Evolutionary conservation across 2,888 invertebrate genomes (phyloP), one percentile per base, ranked within the genome.

Genomic region (Ennomos fuscantarius): DNA sequence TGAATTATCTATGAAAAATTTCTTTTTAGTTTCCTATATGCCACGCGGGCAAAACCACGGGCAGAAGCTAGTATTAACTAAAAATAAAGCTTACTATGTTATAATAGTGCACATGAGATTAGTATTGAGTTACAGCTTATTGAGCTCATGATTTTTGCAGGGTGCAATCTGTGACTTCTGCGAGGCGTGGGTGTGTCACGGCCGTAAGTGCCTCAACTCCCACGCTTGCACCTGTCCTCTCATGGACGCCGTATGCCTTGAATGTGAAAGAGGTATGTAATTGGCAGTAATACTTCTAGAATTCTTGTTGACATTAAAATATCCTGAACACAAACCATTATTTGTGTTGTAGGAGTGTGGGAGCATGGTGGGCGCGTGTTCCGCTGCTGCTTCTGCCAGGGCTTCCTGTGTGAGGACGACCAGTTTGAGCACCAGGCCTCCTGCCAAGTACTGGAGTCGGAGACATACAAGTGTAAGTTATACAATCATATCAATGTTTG

Each of bases 391-490:
- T 99, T 97, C 89, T 99, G 99, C 82, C 93, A 95, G 70, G 96
- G 95, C 45, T 98, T 95, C 78, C 92, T 97, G 5, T 99, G 99
- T 84, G 98, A 98, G 89, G 98, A 98, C 86, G 98, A 98, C 87
- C 98, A 98, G 87, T 98, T 98, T 89, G 99, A 99, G 87, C 99
- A 99, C 89, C 99, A 99, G 89, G 99, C 99, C 3, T 97, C 97
- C 0, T 99, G 98, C 82, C 98, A 99, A 93, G 97, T 98, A 58
- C 91, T 99, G 8, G 99, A 99, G 81, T 96, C 98, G 0, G 99
- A 99, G 88, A 98, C 95, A 73, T 98, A 96, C 84, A 99, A 99
- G 93, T 99, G 99, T 95, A 88, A 93, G 85, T 76, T 52, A 34
- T 12, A n/a, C 33, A 40, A 15, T 10, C 50, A 43, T 40, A 15